Base-by-base conservation (phyloP, 2,797 vertebrate genomes). In the Microctenopoma steveboyesi region DNA sequence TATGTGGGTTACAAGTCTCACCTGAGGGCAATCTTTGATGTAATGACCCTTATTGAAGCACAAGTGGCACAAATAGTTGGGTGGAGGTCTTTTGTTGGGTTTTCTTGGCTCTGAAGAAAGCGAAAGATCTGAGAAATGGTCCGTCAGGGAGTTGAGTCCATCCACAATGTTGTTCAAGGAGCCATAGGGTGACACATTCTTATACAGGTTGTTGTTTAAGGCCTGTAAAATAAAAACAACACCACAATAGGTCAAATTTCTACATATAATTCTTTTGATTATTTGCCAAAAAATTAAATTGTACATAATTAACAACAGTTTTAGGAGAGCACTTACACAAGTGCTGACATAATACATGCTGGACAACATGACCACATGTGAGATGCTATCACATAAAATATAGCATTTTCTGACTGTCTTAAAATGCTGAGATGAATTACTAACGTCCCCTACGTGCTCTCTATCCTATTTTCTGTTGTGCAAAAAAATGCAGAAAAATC, bases 1-100 rank as follows among this genome's bases (percentile, higher is more conserved):
- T 28, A 8, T 61, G 35, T 37, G 52, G 50, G 28, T 45, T 49
- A 6, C 0, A 0, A 48, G 52, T 76, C 94, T 96, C 94, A 99
- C 98, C 97, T 99, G 98, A 69, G 98, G 98, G 88, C 98, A 99
- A 91, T 99, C 98, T 92, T 99, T 99, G 90, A 99, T 99, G 92
- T 99, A 99, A 88, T 99, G 98, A 76, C 98, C 98, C 89, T 99
- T 99, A 94, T 99, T 99, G 94, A 99, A 99, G 90, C 98, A 99
- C 78, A 99, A 96, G 86, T 99, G 98, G 87, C 98, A 99, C 91
- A 99, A 86, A 92, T 99, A 99, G 93, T 99, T 99, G 51, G 98
- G 98, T 0, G 98, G 98, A 46, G 98, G 98, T 76, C 97, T 95
- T 92, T 99, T 99, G 93, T 97, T 98, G 83, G 98, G 97, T 89